phyloP scores from a whole-genome alignment of 2,113 vertebrate genomes.

The Numida meleagris region DNA sequence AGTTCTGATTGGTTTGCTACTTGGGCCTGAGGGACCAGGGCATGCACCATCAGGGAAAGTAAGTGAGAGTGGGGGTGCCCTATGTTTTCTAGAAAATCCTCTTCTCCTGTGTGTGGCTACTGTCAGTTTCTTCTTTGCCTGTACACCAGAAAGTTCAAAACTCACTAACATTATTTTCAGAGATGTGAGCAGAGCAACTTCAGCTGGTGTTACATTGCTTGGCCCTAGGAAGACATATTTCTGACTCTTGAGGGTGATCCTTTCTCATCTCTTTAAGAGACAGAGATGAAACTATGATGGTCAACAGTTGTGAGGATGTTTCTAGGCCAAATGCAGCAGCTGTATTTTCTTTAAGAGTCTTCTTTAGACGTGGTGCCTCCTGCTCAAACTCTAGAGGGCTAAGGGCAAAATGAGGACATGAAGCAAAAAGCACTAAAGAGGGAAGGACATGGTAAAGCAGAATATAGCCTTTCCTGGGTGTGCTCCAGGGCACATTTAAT shows the following conservation, averaged over 20 bases:
- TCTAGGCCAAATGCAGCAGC: background rate
- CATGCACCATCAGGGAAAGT: background rate
- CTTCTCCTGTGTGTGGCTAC: background rate
- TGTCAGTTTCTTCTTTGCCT: background rate
- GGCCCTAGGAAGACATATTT: background rate
- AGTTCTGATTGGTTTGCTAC: background rate
- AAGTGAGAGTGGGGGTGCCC: background rate
- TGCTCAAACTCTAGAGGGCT: background rate
- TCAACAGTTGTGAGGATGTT: background rate
- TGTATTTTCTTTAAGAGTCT: background rate
- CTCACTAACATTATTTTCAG: background rate
- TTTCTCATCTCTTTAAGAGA: background rate
- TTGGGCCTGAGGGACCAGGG: rapidly evolving
- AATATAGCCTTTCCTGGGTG: background rate
- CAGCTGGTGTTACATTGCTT: background rate
- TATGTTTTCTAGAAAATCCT: background rate
- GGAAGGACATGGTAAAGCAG: background rate
- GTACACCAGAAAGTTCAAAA: background rate
- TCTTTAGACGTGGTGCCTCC: background rate
- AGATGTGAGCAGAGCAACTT: background rate
- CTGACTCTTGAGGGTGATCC: background rate
- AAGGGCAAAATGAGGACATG: background rate
- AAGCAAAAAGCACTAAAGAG: background rate
- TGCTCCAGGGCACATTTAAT: background rate
- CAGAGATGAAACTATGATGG: background rate